Evolutionary conservation across 2,113 vertebrate species (phyloP), one percentile per base, ranked within the genome.

Genomic region (Alligator mississippiensis): DNA sequence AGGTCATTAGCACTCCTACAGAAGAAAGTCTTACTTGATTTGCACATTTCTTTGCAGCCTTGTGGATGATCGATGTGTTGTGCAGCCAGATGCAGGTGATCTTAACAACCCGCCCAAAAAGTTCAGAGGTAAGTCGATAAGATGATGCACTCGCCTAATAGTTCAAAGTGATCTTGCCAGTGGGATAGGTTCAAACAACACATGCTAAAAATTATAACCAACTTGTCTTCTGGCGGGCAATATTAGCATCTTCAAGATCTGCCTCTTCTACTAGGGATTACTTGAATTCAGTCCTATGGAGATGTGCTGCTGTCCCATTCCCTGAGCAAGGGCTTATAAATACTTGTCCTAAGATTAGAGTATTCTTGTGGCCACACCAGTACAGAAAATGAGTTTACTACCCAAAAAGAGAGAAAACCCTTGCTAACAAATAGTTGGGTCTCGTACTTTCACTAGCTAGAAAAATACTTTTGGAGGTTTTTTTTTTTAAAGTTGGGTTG

Each of bases 61-160:
- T 91, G 99, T 99, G 90, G 99, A 99, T 93, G 99, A 99, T 87
- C 98, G 99, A 19, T 99, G 99, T 96, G 99, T 99, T 80, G 99
- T 99, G 2, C 99, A 99, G 96, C 99, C 99, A 61, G 99, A 99
- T 96, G 98, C 99, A 2, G 99, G 99, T 2, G 99, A 99, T 97
- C 99, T 99, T 90, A 99, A 99, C 98, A 99, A 99, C 92, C 99
- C 99, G 38, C 99, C 99, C 85, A 99, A 99, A 98, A 99, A 99
- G 96, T 99, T 99, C 97, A 92, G 99, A 98, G 99, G 99, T 99
- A 97, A 98, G 97, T 57, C 81, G 13, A 3, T 16, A n/a, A 77
- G 84, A 27, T 57, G 78, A 87, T 38, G 89, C 13, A 4, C 74
- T 4, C 1, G 8, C 80, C 24, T 55, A n/a, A 77, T 34, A 76